Percentiles rank a stretch among this genome's conserved stretches.
Conservation (phyloP, 2,797 vertebrate species). For the Anomalospiza imberbis region DNA sequence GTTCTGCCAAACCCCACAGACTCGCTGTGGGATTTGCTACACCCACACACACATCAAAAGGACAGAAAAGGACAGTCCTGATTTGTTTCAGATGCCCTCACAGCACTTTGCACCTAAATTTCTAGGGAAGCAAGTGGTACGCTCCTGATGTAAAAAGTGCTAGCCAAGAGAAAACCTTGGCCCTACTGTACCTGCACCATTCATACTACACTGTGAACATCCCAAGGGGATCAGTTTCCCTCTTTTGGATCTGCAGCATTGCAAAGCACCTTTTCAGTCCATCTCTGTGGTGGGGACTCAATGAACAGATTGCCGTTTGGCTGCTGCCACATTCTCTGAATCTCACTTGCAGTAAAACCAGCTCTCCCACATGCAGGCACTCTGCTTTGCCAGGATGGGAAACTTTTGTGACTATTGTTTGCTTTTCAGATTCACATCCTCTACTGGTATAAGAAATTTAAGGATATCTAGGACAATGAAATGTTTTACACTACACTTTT, state of each 20-base stretch:
- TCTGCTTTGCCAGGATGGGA: not conserved
- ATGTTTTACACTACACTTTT: not conserved
- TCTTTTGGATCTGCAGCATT: not conserved
- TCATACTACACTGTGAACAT: not conserved
- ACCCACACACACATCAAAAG: not conserved
- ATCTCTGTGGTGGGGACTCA: not conserved
- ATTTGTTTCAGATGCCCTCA: not conserved
- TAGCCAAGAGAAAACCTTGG: too few relatives aligned
- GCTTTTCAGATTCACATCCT: not conserved
- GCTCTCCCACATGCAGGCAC: not conserved
- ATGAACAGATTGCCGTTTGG: not conserved
- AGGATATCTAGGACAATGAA: not conserved
- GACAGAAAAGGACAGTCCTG: not conserved
- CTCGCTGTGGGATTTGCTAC: not conserved
- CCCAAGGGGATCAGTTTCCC: not conserved
- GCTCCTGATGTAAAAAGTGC: not conserved
- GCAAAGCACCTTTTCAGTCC: not conserved
- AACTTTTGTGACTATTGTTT: not conserved
- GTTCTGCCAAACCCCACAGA: not conserved
- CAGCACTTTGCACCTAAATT: not conserved
- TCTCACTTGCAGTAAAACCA: not conserved
- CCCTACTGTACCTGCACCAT: accelerated
- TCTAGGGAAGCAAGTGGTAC: not conserved
- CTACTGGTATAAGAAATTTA: not conserved
- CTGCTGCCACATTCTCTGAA: not conserved